A percentile compares a stretch with the other conserved stretches of the same genome.
Evolutionary conservation across 2,888 invertebrate genomes (phyloP).

Genomic region (Spodoptera littoralis): DNA sequence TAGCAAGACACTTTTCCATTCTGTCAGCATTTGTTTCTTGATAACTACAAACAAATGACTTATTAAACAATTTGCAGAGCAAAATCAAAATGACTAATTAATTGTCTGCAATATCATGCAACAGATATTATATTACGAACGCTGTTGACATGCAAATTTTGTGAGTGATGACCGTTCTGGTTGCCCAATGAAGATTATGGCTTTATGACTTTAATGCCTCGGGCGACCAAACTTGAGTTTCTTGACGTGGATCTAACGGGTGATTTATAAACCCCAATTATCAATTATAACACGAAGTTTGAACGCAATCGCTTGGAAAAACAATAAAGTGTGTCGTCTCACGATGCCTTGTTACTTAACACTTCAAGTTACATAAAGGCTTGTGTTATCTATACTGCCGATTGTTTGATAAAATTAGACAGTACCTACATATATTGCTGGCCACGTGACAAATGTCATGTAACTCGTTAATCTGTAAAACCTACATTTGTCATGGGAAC

Average conservation of each 20-base stretch:
- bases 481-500: slow-evolving; percentile 29
- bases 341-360: slow-evolving; percentile 31
- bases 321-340: slow-evolving; percentile 46
- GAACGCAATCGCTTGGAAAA: slow-evolving; percentile 34
- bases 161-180: slow-evolving; percentile 46
- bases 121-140: slow-evolving; percentile 33
- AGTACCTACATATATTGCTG: slow-evolving; percentile 11
- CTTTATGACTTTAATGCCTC: slow-evolving; percentile 39
- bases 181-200: slow-evolving; percentile 50
- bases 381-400: slow-evolving; percentile 23
- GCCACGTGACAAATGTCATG: slow-evolving; percentile 37
- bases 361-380: slow-evolving; percentile 39
- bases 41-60: slow-evolving; percentile 3
- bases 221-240: slow-evolving; percentile 32
- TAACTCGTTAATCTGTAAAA: slow-evolving; percentile 3
- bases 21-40: not conserved
- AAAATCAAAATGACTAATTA: slow-evolving; percentile 29
- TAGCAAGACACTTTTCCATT: too few relatives aligned
- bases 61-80: slow-evolving; percentile 18
- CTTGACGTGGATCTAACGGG: slow-evolving; percentile 34
- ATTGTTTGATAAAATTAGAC: slow-evolving; percentile 40
- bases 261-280: slow-evolving; percentile 54
- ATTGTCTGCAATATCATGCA: slow-evolving; percentile 34
- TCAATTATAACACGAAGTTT: slow-evolving; percentile 45
- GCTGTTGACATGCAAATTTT: slow-evolving; percentile 49